A percentile compares a stretch with the other conserved stretches of the same genome.
Evolutionary conservation across 2,888 invertebrate genomes (phyloP).

Genomic region (Labia minor): DNA sequence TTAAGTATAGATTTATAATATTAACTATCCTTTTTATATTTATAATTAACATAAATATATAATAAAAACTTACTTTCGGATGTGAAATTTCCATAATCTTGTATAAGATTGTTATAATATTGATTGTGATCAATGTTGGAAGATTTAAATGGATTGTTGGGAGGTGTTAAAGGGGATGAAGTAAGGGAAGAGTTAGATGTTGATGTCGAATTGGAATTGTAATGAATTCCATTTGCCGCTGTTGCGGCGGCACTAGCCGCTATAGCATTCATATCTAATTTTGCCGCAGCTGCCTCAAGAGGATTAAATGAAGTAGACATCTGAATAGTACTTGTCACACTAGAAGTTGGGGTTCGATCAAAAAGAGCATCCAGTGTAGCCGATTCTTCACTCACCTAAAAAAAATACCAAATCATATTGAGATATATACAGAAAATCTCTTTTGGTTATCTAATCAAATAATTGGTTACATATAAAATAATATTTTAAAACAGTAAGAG

Average conservation of each 20-base stretch:
- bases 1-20: no score
- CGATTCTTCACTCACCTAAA: constrained; percentile 1
- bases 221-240: background rate
- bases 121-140: background rate
- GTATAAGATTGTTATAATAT: background rate
- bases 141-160: background rate
- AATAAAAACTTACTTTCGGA: background rate
- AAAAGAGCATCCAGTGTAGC: background rate
- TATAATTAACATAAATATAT: no score
- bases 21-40: no score
- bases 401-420: background rate
- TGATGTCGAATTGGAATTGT: background rate
- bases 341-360: background rate
- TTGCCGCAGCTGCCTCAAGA: background rate
- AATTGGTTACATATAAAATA: no score
- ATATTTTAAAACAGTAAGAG: no score
- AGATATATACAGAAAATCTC: no score
- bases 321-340: background rate
- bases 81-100: background rate
- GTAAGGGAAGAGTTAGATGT: background rate
- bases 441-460: no score
- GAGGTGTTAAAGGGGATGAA: background rate
- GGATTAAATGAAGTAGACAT: background rate
- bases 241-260: background rate
- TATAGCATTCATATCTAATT: background rate